Evolutionary conservation across 2,113 vertebrate genomes (phyloP), one percentile per base, ranked within the genome.

Genomic region (Odocoileus virginianus): DNA sequence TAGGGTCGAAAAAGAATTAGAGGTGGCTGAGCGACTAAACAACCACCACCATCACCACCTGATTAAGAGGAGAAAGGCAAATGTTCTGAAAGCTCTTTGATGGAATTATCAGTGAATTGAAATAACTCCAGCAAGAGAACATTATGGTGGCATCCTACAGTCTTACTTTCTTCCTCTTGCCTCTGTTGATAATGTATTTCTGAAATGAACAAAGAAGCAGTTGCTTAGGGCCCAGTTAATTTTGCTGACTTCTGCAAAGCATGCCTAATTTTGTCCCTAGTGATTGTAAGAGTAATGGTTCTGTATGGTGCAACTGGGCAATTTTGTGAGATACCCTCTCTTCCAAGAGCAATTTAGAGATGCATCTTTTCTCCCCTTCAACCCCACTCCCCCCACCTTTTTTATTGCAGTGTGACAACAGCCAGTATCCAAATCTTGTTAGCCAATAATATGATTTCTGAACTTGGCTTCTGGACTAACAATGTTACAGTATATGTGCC

Each of bases 401-500:
- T 98, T 98, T 97, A 98, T 97, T 96, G 92, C 95, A 88, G 85
- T 71, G 96, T 97, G 90, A 97, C 95, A 98, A 98, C 87, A 98
- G 74, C 87, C 91, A 82, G 97, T 98, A 97, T 96, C 95, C 96
- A 98, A 98, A 99, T 98, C 97, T 93, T 97, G 92, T 98, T 98
- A 98, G 97, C 67, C 97, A 98, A 98, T 98, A 99, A 98, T 98
- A 97, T 96, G 84, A 98, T 98, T 98, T 98, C 95, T 84, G 83
- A 92, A 89, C 83, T 87, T 82, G 87, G 40, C n/a, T 94, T 94
- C 88, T 76, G 61, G 74, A 79, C 67, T 97, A 93, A 96, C 55
- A 17, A 36, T 50, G 71, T 97, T 87, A 96, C 3, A 4, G 58
- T 52, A 61, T 71, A 7, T 78, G 43, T 55, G 52, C 93, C 54